Evolutionary conservation across 2,113 vertebrate genomes (phyloP), one percentile per base, ranked within the genome.

Genomic region (Corythornis cristatus): DNA sequence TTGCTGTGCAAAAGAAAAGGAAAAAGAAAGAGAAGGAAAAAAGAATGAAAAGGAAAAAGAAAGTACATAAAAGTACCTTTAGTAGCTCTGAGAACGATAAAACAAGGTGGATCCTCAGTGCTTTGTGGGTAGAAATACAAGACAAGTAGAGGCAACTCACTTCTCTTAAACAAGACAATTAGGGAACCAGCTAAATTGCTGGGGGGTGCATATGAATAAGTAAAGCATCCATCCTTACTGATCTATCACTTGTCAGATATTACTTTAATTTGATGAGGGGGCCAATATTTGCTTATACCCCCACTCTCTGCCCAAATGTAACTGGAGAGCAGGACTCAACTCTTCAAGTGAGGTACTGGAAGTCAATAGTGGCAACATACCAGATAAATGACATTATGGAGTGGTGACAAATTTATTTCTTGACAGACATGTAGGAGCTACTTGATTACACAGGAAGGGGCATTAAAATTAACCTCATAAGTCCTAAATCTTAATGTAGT

Each of bases 151-250:
- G 71, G 26, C 71, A 92, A 73, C 17, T 83, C 51, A 16, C 23
- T 89, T 89, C 68, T 89, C 81, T 94, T 76, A 73, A 84, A 80
- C 4, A 77, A 65, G 57, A 66, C 57, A 73, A 66, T 76, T 87
- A 94, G 82, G 26, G 71, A 95, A 58, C 35, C 15, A 87, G 72
- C 45, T 93, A 70, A 73, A 95, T 95, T 74, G 90, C 96, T 96
- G 46, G 58, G 51, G 75, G 78, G 28, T 80, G 71, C 37, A 29
- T 66, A 93, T 95, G 82, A 96, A 95, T 95, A 93, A 94, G 71
- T 94, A 93, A 96, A 94, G 25, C 28, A 80, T 46, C 85, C 65
- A 28, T 85, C 75, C 64, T 66, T 71, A 35, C n/a, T 58, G 65
- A 95, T 93, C 74, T 89, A 28, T 85, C 79, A 93, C 40, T 88